A percentile compares a stretch with the other conserved stretches of the same genome.
Evolutionary conservation across 2,113 vertebrate genomes (phyloP).

Genomic region (Urocolius indicus): DNA sequence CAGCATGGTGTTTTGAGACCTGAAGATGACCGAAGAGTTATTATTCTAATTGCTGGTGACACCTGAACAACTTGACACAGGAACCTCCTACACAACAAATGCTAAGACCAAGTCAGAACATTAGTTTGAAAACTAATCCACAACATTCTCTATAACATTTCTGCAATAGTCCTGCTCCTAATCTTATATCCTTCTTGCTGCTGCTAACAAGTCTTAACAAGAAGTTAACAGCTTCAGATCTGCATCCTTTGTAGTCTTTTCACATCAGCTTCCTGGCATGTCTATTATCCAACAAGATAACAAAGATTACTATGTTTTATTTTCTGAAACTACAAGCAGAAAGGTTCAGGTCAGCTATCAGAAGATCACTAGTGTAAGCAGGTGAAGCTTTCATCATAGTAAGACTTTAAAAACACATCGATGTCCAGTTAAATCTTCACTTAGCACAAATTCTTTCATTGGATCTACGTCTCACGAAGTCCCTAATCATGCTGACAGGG

Average conservation of each 20-base stretch:
- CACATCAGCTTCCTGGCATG: not conserved
- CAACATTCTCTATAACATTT: not conserved
- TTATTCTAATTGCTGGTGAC: not conserved
- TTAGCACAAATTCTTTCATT: not conserved
- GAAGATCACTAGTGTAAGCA: not conserved
- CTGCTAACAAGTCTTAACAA: not conserved
- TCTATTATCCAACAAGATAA: not conserved
- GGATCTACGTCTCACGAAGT: not conserved
- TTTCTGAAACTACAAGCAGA: not conserved
- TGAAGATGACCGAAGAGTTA: not conserved
- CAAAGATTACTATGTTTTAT: not conserved
- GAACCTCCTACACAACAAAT: not conserved
- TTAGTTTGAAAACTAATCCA: not conserved
- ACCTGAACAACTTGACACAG: not conserved
- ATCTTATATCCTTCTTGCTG: not conserved
- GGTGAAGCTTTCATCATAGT: not conserved
- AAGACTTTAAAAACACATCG: not conserved
- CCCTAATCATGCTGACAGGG: not conserved
- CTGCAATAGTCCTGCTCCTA: not conserved
- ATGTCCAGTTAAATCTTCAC: not conserved
- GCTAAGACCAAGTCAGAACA: not conserved
- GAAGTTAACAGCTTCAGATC: not conserved
- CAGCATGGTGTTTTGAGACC: not conserved
- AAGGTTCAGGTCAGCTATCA: not conserved
- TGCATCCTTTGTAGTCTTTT: not conserved